These are phyloP conservation scores for Eolophus roseicapilla DNA, from an alignment of 2,113 vertebrate genomes.

Conservation along the genomic window DNA sequence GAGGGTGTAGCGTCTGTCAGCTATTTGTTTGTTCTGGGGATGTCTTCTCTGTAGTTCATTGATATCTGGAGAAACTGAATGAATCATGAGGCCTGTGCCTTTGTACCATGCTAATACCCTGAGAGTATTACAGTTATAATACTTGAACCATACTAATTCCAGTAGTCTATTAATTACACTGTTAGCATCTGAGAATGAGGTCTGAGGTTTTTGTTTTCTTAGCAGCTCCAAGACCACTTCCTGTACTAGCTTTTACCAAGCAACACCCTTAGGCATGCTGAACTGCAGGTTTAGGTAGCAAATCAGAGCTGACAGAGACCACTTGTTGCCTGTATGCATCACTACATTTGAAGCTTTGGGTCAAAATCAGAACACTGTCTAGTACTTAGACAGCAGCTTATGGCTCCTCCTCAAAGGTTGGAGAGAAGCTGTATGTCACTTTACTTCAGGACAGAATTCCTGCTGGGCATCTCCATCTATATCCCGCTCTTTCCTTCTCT, in stretches of 20 bases:
- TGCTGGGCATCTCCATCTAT: background rate
- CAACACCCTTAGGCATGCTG: background rate
- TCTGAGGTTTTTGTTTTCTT: background rate
- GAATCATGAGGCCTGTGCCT: background rate
- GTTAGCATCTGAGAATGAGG: conserved; percentile 2
- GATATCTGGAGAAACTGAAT: background rate
- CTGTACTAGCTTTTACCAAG: background rate
- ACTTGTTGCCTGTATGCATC: background rate
- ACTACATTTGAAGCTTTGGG: background rate
- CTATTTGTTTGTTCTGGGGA: background rate
- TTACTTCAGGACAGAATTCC: background rate
- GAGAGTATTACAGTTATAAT: conserved; percentile 6
- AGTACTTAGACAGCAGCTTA: background rate
- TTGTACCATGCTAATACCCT: background rate
- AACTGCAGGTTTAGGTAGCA: background rate
- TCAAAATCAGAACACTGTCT: background rate
- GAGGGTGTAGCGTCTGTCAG: background rate
- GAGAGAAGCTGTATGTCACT: background rate
- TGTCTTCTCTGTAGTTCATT: background rate
- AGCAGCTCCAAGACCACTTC: background rate
- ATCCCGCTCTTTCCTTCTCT: background rate
- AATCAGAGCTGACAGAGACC: background rate
- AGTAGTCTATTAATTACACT: conserved; percentile 44
- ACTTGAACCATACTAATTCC: conserved; percentile 38
- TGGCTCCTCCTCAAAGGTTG: background rate